Evolutionary conservation across 2,113 vertebrate species (phyloP).

Genomic region (Calypte anna): DNA sequence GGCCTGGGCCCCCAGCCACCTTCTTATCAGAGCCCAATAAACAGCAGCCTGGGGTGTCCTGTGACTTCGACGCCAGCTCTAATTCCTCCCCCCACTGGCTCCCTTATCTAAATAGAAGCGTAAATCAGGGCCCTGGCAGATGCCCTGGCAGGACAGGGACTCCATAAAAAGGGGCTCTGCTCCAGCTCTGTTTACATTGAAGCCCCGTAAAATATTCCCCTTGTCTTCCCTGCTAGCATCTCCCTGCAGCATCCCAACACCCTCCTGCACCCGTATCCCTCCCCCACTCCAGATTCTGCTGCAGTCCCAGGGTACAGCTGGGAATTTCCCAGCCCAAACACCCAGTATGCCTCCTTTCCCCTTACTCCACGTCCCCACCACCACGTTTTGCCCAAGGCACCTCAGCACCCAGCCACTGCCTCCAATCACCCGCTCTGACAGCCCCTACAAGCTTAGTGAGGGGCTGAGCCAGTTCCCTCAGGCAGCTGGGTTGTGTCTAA

Average conservation of each 20-base stretch:
- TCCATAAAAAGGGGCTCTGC: slow-evolving; percentile 91
- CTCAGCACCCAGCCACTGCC: background rate
- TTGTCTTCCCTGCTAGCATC: slow-evolving; percentile 80
- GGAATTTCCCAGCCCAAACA: background rate
- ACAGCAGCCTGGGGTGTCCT: slow-evolving; percentile 79
- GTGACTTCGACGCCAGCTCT: slow-evolving; percentile 88
- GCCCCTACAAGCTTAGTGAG: accelerated
- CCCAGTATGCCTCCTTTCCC: background rate
- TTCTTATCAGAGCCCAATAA: slow-evolving; percentile 71
- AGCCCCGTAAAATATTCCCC: slow-evolving; percentile 81
- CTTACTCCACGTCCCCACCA: accelerated
- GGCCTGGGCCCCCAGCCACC: slow-evolving; percentile 21
- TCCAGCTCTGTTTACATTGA: slow-evolving; percentile 88
- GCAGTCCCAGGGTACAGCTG: background rate
- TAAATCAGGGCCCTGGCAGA: slow-evolving; percentile 90
- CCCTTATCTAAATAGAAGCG: slow-evolving; percentile 94
- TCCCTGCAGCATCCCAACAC: slow-evolving; percentile 72
- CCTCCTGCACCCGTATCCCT: background rate
- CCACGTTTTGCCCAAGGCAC: background rate
- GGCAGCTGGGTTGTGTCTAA: slow-evolving; percentile 64
- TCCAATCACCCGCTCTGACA: accelerated
- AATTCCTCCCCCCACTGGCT: slow-evolving; percentile 79
- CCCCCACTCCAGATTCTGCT: accelerated
- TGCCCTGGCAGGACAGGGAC: slow-evolving; percentile 84
- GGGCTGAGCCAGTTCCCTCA: background rate